Base-by-base conservation (phyloP, 2,113 vertebrate genomes). In the Perca flavescens region DNA sequence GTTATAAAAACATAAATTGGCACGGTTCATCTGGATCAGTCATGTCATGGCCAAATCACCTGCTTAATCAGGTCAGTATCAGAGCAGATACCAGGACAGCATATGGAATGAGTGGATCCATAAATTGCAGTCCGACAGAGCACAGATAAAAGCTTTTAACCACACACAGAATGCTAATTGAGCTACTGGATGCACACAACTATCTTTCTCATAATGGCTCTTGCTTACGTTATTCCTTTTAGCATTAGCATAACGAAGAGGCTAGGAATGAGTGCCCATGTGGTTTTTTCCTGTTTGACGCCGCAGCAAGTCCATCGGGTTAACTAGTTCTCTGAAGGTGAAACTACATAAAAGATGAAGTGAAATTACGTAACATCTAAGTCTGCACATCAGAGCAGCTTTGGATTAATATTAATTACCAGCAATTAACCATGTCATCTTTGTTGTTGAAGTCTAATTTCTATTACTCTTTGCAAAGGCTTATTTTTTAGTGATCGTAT, bases 191-290 rank as follows among this genome's bases (percentile, higher is more conserved):
- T 22, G 15, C 14, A 62, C 13, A n/a, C n/a, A n/a, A 3, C 31
- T 56, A 19, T 22, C 46, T 53, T 15, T 56, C 73, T 25, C 52
- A 66, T 28, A 28, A 49, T 34, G 52, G 47, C 47, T 66, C 34
- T 49, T 69, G 3, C 77, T 46, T 10, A 61, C 54, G 49, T 76
- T 57, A 73, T 76, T 73, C 46, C 6, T 72, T 67, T 68, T 62
- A 63, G 78, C 70, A 40, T 70, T 17, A 53, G 12, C 70, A 83
- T 46, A 86, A 66, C 53, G 28, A 64, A 47, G 57, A 58, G 40
- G 17, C 28, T 14, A 43, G 43, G 15, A 77, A 50, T 61, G 57
- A 67, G 71, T 40, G n/a, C 21, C 10, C 22, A 9, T 61, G 64
- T 62, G 49, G 22, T 69, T 49, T 74, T 69, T 43, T 47, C 66